phyloP scores from a whole-genome alignment of 2,888 invertebrate genomes.

The Caenorhabditis drosophilae region DNA sequence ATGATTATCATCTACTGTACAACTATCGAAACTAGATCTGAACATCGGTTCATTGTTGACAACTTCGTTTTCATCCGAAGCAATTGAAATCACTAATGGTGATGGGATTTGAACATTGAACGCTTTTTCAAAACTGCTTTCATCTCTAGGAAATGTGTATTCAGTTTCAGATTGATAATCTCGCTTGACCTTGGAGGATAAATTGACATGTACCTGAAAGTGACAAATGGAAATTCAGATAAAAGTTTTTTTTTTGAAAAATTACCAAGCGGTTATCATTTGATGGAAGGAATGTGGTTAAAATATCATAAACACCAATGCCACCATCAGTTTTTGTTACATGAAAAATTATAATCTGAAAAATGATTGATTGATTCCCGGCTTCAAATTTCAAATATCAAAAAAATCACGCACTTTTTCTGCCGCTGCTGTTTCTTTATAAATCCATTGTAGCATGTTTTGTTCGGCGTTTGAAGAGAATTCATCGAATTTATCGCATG shows the following conservation, averaged over 20 bases:
- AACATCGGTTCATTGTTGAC: neutral
- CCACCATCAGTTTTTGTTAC: conserved; percentile 2
- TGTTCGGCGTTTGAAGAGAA: conserved; percentile 11
- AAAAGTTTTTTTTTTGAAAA: too few relatives aligned
- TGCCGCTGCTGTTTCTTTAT: conserved; percentile 15
- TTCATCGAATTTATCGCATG: conserved; percentile 20
- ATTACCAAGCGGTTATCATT: conserved; percentile 8
- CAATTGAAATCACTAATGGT: conserved; percentile 9
- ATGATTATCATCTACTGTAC: conserved; percentile 5
- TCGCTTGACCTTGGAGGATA: conserved; percentile 1
- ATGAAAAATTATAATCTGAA: conserved; percentile 25
- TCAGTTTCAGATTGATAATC: conserved; percentile 7
- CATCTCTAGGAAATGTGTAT: conserved; percentile 26
- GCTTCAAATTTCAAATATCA: neutral
- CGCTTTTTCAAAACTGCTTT: conserved; percentile 18
- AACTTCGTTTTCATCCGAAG: neutral
- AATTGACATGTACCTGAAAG: too few relatives aligned
- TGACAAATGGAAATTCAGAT: too few relatives aligned
- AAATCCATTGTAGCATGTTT: conserved; percentile 28
- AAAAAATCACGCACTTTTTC: conserved; percentile 18
- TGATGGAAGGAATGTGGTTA: conserved; percentile 12
- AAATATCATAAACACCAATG: conserved; percentile 14
- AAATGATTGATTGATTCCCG: too few relatives aligned
- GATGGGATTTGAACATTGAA: conserved; percentile 11
- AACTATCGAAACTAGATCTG: neutral